phyloP scores from a whole-genome alignment of 2,888 invertebrate species.

The Rhodophaea formosa region DNA sequence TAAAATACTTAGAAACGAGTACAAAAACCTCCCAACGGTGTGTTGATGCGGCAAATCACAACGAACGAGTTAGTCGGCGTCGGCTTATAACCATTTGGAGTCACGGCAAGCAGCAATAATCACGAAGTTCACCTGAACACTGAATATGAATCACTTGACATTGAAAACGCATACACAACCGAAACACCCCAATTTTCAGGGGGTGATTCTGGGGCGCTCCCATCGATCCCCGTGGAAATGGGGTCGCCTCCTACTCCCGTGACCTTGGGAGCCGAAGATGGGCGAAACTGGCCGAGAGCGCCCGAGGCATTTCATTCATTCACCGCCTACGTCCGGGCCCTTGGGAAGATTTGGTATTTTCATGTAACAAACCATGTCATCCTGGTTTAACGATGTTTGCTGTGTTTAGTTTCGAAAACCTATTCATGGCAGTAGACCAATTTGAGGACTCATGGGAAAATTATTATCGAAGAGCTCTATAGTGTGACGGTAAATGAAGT shows the following conservation, averaged over 20 bases:
- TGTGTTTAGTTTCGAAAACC: slow-evolving; percentile 29
- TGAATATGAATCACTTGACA: slow-evolving; percentile 71
- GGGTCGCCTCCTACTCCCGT: slow-evolving; percentile 58
- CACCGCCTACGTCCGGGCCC: slow-evolving; percentile 43
- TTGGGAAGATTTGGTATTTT: slow-evolving; percentile 40
- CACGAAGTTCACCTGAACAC: slow-evolving; percentile 44
- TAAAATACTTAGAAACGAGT: background rate
- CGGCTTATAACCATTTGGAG: slow-evolving; percentile 43
- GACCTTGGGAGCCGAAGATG: slow-evolving; percentile 62
- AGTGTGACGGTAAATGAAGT: background rate
- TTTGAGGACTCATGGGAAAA: background rate
- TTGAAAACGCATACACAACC: slow-evolving; percentile 68
- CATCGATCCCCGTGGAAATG: slow-evolving; percentile 77
- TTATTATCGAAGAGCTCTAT: background rate
- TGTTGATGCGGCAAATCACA: slow-evolving; percentile 32
- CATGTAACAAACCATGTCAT: slow-evolving; percentile 25
- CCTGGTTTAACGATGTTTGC: slow-evolving; percentile 44
- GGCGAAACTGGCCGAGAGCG: slow-evolving; percentile 59
- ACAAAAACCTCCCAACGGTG: background rate
- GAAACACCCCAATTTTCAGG: slow-evolving; percentile 49
- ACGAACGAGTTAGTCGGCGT: slow-evolving; percentile 26
- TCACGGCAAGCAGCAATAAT: slow-evolving; percentile 65
- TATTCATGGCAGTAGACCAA: background rate
- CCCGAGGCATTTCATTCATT: slow-evolving; percentile 71
- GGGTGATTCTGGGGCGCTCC: slow-evolving; percentile 64